A percentile compares a stretch with the other conserved stretches of the same genome.
Conservation (phyloP, 2,888 invertebrate genomes). For the Lepidocyrtoides sp. region DNA sequence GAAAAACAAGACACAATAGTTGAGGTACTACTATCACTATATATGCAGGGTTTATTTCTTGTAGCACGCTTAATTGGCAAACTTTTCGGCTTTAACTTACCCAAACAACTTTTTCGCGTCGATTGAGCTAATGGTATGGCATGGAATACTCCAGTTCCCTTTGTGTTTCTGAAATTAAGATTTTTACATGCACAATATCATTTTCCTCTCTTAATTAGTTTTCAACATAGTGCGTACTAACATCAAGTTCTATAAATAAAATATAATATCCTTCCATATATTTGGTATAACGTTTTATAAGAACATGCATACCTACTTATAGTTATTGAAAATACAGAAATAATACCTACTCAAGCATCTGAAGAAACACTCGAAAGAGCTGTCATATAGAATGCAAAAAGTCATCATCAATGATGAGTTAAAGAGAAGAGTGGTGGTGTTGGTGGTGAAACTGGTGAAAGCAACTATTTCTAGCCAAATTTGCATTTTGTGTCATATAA, state of each 20-base stretch:
- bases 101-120: constrained; percentile 84
- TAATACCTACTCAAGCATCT: too few species aligned
- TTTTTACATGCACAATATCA: constrained; percentile 71
- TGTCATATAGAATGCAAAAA: constrained; percentile 30
- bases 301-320: too few species aligned
- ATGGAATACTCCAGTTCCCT: constrained; percentile 83
- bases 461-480: constrained; percentile 16
- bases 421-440: constrained; percentile 13
- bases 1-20: constrained; percentile 61
- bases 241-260: too few species aligned
- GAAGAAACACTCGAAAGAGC: background rate
- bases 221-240: constrained; percentile 37
- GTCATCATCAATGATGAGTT: background rate
- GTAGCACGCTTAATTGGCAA: constrained; percentile 62
- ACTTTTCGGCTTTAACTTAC: constrained; percentile 80
- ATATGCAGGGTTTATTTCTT: constrained; percentile 48
- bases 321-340: too few species aligned
- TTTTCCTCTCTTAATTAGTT: constrained; percentile 70
- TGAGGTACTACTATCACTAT: too few species aligned
- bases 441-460: background rate
- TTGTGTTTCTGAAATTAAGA: constrained; percentile 83
- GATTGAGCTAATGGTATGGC: constrained; percentile 84
- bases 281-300: too few species aligned
- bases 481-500: constrained; percentile 41
- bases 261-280: too few species aligned